Percentiles rank a stretch among this genome's conserved stretches.
Evolutionary conservation across 2,113 vertebrate genomes (phyloP).

Genomic region (Enhydra lutris): DNA sequence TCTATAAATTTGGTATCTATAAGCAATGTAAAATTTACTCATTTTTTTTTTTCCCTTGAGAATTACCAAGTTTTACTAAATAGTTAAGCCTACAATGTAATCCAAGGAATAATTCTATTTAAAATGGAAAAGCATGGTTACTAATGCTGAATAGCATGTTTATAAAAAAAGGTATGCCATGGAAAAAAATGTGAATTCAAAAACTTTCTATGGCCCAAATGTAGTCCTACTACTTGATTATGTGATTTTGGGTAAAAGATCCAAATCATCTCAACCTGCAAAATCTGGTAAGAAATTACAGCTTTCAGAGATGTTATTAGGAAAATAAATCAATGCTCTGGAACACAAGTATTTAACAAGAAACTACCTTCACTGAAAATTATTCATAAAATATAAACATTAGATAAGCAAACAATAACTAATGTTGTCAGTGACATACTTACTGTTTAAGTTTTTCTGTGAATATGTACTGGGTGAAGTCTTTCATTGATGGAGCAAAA

Average conservation of each 20-base stretch:
- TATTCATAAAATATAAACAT: conserved; percentile 2
- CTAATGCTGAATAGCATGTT: neutral
- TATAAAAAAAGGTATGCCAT: neutral
- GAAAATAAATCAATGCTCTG: neutral
- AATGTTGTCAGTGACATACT: conserved; percentile 66
- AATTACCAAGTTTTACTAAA: neutral
- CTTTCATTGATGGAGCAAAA: conserved; percentile 90
- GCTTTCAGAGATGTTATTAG: neutral
- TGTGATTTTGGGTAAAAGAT: neutral
- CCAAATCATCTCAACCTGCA: neutral
- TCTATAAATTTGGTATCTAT: neutral
- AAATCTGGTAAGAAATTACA: neutral
- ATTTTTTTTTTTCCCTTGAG: neutral
- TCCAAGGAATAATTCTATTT: conserved; percentile 1
- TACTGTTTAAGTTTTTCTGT: conserved; percentile 88
- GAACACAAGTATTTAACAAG: neutral
- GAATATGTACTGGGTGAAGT: conserved; percentile 94
- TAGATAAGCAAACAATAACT: neutral
- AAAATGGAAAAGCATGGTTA: neutral
- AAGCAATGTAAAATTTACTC: neutral
- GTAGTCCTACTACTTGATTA: neutral
- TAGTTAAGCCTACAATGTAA: neutral
- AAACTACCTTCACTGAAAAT: neutral
- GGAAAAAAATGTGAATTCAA: neutral
- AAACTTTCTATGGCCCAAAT: neutral